These are phyloP conservation scores for Gasterosteus nipponicus DNA, from an alignment of 2,113 vertebrate species.

Conservation along the genomic window DNA sequence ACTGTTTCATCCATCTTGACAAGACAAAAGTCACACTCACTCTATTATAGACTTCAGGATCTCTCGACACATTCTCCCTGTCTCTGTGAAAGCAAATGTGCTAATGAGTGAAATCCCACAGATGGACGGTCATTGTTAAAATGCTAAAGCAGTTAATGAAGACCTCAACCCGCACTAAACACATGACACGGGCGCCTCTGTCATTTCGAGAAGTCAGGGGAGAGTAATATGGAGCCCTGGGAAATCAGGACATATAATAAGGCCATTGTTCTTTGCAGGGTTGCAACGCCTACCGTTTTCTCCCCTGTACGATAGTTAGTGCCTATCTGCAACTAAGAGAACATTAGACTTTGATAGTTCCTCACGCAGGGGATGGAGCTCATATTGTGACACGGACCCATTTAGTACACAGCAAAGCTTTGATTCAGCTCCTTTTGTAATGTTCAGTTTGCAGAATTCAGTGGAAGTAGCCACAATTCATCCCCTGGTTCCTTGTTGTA, in stretches of 20 bases:
- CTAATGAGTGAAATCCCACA: constrained; percentile 78
- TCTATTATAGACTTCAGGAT: constrained; percentile 67
- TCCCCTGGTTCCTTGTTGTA: constrained; percentile 53
- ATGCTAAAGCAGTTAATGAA: constrained; percentile 61
- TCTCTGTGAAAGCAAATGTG: constrained; percentile 71
- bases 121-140: constrained; percentile 77
- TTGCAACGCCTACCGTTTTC: not conserved
- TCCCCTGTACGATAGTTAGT: constrained; percentile 16
- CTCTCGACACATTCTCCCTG: constrained; percentile 61
- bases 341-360: constrained; percentile 21
- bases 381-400: constrained; percentile 27
- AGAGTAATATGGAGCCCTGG: constrained; percentile 45
- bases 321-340: constrained; percentile 40
- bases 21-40: constrained; percentile 70
- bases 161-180: constrained; percentile 57
- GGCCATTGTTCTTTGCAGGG: constrained; percentile 31
- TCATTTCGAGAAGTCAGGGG: constrained; percentile 32
- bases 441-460: constrained; percentile 49
- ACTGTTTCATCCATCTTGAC: constrained; percentile 66
- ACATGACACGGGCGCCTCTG: constrained; percentile 42
- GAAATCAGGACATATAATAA: constrained; percentile 53
- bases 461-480: constrained; percentile 28
- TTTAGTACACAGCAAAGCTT: constrained; percentile 35
- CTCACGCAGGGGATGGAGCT: constrained; percentile 17
- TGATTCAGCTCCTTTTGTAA: constrained; percentile 53